phyloP scores from a whole-genome alignment of 2,888 invertebrate genomes.

The Drosophila prostipennis region DNA sequence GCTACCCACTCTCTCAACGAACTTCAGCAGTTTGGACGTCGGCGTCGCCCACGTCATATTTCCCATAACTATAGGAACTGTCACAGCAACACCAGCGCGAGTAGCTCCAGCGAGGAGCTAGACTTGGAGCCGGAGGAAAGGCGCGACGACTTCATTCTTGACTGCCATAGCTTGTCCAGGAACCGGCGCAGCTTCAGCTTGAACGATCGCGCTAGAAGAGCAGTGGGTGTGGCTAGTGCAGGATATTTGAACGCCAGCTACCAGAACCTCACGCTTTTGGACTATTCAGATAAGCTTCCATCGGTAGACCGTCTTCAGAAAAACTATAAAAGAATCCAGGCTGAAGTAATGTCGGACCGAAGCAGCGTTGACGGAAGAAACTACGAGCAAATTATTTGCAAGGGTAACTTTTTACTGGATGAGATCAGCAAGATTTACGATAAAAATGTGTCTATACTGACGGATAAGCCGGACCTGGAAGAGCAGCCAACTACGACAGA shows the following conservation, averaged over 20 bases:
- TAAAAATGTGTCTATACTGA: conserved; percentile 86
- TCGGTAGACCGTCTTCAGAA: background rate
- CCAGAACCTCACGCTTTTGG: conserved; percentile 87
- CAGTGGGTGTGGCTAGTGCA: conserved; percentile 19
- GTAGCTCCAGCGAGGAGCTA: too few species aligned
- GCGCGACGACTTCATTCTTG: too few species aligned
- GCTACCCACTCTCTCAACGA: too few species aligned
- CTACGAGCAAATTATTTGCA: conserved; percentile 79
- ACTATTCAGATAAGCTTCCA: conserved; percentile 84
- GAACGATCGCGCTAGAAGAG: conserved; percentile 55
- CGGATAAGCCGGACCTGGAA: conserved; percentile 82
- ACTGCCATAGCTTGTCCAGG: too few species aligned
- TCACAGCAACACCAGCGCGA: too few species aligned
- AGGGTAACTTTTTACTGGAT: conserved; percentile 84
- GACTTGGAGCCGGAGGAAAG: too few species aligned
- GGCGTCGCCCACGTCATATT: too few species aligned
- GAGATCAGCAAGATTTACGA: conserved; percentile 86
- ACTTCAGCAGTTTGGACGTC: too few species aligned
- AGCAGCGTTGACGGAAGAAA: conserved; percentile 54
- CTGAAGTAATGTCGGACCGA: conserved; percentile 54
- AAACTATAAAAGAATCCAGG: conserved; percentile 16
- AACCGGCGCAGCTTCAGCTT: conserved; percentile 76
- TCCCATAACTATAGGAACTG: too few species aligned
- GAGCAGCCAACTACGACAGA: background rate
- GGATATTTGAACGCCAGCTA: conserved; percentile 86